Evolutionary conservation across 2,797 vertebrate species (phyloP).

Genomic region (Argyrosomus regius): DNA sequence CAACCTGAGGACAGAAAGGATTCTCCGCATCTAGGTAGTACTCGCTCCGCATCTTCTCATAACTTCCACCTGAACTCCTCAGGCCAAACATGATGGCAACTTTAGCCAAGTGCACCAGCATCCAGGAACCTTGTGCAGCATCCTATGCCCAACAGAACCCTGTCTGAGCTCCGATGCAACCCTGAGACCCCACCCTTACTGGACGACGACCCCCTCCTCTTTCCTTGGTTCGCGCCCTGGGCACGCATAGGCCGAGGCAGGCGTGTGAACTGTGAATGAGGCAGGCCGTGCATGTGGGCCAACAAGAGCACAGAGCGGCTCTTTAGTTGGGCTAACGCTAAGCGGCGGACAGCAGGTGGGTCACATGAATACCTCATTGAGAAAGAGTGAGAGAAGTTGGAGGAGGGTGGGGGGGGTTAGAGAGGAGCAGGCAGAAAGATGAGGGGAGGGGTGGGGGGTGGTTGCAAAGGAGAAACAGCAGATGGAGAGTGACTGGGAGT

Average conservation of each 20-base stretch:
- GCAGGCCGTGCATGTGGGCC: slow-evolving; percentile 69
- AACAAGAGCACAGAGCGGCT: slow-evolving; percentile 80
- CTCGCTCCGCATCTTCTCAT: slow-evolving; percentile 86
- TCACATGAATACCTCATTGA: slow-evolving; percentile 88
- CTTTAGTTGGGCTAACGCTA: slow-evolving; percentile 77
- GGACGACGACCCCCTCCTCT: slow-evolving; percentile 43
- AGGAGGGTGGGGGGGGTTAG: slow-evolving; percentile 16
- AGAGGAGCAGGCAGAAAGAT: slow-evolving; percentile 55
- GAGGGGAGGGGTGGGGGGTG: slow-evolving; percentile 45
- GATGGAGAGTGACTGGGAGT: slow-evolving; percentile 62
- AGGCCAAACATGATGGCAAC: slow-evolving; percentile 88
- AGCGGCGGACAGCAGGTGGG: slow-evolving; percentile 86
- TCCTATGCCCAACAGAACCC: slow-evolving; percentile 70
- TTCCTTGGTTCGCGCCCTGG: slow-evolving; percentile 63
- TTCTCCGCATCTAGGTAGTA: slow-evolving; percentile 82
- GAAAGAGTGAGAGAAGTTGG: slow-evolving; percentile 77
- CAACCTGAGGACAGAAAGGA: slow-evolving; percentile 85
- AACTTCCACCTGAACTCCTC: slow-evolving; percentile 85
- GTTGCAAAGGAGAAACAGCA: slow-evolving; percentile 64
- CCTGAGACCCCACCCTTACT: slow-evolving; percentile 62
- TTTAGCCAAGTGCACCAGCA: slow-evolving; percentile 83
- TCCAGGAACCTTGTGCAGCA: slow-evolving; percentile 83
- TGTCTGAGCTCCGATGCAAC: slow-evolving; percentile 63
- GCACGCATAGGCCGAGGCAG: slow-evolving; percentile 73
- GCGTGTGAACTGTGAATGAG: slow-evolving; percentile 84